Conservation (phyloP, 2,797 vertebrate genomes). For the Sarcophilus harrisii region DNA sequence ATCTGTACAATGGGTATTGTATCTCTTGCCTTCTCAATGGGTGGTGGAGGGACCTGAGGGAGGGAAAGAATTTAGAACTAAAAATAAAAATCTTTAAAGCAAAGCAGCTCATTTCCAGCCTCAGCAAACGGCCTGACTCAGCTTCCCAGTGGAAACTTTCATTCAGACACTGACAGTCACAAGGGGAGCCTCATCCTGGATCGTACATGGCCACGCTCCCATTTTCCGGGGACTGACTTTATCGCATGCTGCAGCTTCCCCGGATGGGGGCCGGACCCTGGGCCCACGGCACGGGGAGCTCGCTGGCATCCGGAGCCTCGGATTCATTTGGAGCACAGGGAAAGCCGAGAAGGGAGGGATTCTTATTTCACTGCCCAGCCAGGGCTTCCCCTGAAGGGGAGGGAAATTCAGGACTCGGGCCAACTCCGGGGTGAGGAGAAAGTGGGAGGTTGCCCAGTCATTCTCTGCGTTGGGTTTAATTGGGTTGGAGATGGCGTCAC, state of each 20-base stretch:
- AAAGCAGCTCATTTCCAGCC: not conserved
- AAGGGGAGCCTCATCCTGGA: not conserved
- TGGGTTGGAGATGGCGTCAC: conserved; percentile 9
- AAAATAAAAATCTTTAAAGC: not conserved
- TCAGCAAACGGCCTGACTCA: not conserved
- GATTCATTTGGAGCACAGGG: not conserved
- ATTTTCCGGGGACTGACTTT: not conserved
- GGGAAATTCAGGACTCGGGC: not conserved
- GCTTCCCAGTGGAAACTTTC: not conserved
- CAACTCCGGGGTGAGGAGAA: conserved; percentile 48
- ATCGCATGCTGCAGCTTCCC: not conserved
- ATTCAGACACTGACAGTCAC: not conserved
- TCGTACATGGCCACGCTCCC: not conserved
- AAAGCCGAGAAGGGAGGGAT: not conserved
- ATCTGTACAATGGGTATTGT: conserved; percentile 29
- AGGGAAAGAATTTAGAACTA: not conserved
- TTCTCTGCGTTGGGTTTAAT: conserved; percentile 23
- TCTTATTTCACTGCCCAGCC: not conserved
- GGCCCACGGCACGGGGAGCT: not conserved
- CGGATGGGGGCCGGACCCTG: not conserved
- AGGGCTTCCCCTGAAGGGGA: not conserved
- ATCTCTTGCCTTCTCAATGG: conserved; percentile 10
- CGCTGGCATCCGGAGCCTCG: conserved; percentile 7
- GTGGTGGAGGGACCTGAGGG: not conserved
- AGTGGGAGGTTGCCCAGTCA: not conserved